Evolutionary conservation across 2,797 vertebrate species (phyloP), one percentile per base, ranked within the genome.

Genomic region (Myotis pilosus): DNA sequence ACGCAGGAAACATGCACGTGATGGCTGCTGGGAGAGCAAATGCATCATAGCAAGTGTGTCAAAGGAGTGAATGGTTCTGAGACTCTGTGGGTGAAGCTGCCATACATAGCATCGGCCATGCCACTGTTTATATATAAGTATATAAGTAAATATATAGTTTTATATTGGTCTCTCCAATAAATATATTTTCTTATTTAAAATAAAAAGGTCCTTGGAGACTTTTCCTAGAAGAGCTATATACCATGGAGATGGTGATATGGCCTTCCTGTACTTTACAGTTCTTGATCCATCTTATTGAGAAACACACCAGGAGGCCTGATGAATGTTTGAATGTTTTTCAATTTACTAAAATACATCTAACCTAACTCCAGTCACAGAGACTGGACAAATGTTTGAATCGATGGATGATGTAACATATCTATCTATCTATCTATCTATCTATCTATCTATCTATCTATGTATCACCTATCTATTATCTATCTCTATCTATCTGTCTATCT

Each of bases 161-260:
- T 90, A n/a, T 17, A 44, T 9, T 55, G 79, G n/a, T 69, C 53
- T 80, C 84, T 85, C 55, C 55, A 78, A 47, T 64, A 85, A 44
- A 53, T 28, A 23, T 36, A 85, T 85, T 33, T 71, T 38, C 49
- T 51, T 53, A n/a, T 78, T 71, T 30, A 1, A 4, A 41, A 60
- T 38, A 41, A 55, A 23, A 68, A 8, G 11, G 51, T 41, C 33
- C 25, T 47, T n/a, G 7, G 41, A 66, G 68, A 64, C 16, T 53
- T 76, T 85, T 1, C 8, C 36, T 55, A 41, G 49, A 91, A 89
- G n/a, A 22, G 28, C 4, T 78, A 0, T 3, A 20, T 51, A 25
- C 3, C 13, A 12, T 0, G 0, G 15, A 20, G 28, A 23, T 13
- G 12, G 47, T 60, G 33, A 66, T 62, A 17, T 5, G 25, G 0